phyloP scores from a whole-genome alignment of 1,140 invertebrate species.

The Calephelis nemesis region DNA sequence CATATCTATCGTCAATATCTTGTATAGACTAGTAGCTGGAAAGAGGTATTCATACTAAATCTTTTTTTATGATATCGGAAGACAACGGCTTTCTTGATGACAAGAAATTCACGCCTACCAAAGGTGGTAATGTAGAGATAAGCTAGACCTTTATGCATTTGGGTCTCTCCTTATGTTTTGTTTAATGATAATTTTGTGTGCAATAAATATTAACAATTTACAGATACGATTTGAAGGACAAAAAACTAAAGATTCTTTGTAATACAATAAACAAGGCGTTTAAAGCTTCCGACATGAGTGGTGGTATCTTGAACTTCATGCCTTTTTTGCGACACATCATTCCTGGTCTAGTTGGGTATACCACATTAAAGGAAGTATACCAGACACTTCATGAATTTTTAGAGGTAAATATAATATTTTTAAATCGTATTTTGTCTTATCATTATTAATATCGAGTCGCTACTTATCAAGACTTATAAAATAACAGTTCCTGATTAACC shows the following conservation, averaged over 20 bases:
- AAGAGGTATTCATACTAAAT: slow-evolving; percentile 56
- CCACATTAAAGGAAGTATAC: slow-evolving; percentile 66
- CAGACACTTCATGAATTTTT: slow-evolving; percentile 71
- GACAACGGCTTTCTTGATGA: too few species aligned
- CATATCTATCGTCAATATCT: slow-evolving; percentile 83
- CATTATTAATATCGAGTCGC: too few species aligned
- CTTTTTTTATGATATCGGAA: too few species aligned
- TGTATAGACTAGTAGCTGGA: slow-evolving; percentile 87
- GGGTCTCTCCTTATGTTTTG: too few species aligned
- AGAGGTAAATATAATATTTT: slow-evolving; percentile 42
- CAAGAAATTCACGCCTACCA: too few species aligned
- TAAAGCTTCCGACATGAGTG: slow-evolving; percentile 82
- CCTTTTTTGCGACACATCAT: slow-evolving; percentile 82
- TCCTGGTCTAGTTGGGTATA: slow-evolving; percentile 81
- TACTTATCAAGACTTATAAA: too few species aligned
- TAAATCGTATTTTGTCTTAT: too few species aligned
- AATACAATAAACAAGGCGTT: slow-evolving; percentile 80
- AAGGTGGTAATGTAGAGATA: too few species aligned
- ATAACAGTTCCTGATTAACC: too few species aligned
- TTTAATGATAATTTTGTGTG: too few species aligned
- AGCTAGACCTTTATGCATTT: too few species aligned
- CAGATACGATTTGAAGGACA: slow-evolving; percentile 80
- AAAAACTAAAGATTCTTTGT: slow-evolving; percentile 76
- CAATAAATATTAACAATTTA: slow-evolving; percentile 19
- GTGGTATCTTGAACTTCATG: slow-evolving; percentile 83